Conservation (phyloP, 2,888 invertebrate species). For the Cantharis rufa region DNA sequence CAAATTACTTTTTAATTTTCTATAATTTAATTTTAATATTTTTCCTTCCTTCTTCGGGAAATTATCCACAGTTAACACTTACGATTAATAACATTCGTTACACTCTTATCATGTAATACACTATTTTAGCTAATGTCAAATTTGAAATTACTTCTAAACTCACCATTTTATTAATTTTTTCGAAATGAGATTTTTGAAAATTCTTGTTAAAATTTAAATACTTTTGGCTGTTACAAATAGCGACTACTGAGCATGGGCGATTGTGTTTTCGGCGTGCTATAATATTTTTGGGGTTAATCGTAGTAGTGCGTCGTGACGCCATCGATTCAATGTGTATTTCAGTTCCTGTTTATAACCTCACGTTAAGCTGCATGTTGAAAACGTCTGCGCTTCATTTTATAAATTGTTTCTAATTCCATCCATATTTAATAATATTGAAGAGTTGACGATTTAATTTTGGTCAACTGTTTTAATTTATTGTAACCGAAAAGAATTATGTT, state of each 20-base stretch:
- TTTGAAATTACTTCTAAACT: too few relatives aligned
- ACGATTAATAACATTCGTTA: too few relatives aligned
- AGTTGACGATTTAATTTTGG: background rate
- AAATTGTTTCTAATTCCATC: background rate
- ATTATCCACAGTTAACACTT: too few relatives aligned
- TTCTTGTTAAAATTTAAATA: background rate
- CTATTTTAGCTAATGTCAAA: too few relatives aligned
- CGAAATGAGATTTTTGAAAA: too few relatives aligned
- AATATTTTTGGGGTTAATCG: conserved; percentile 17
- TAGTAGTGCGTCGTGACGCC: conserved; percentile 29
- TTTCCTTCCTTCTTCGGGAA: too few relatives aligned
- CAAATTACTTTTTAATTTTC: too few relatives aligned
- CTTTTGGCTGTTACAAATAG: background rate
- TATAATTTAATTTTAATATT: too few relatives aligned
- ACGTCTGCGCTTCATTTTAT: background rate
- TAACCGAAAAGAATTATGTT: background rate
- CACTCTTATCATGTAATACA: too few relatives aligned
- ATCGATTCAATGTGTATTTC: conserved; percentile 23
- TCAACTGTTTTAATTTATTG: background rate
- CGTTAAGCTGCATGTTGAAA: conserved; percentile 3
- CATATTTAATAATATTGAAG: background rate
- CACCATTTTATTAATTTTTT: too few relatives aligned
- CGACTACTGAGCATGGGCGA: conserved; percentile 22
- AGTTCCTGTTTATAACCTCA: conserved; percentile 26
- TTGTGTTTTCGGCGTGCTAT: conserved; percentile 8